Evolutionary conservation across 2,888 invertebrate genomes (phyloP).

Genomic region (Watsonalla binaria): DNA sequence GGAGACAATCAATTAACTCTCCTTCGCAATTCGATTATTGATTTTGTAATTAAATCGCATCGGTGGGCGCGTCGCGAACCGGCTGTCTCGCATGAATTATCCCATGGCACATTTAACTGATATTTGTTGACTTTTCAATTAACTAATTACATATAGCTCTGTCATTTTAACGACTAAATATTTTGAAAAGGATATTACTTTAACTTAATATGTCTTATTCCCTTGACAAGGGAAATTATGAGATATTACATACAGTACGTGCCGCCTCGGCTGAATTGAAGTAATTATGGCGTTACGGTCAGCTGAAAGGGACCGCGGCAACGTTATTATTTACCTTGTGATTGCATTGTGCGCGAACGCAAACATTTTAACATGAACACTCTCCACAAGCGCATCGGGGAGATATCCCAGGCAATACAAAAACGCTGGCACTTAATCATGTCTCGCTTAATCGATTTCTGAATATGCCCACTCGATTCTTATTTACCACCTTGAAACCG

Average conservation of each 20-base stretch:
- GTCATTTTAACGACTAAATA: neutral
- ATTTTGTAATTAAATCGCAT: constrained; percentile 73
- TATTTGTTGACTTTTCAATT: constrained; percentile 52
- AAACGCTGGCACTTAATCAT: constrained; percentile 61
- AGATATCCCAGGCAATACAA: constrained; percentile 32
- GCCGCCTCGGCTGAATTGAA: constrained; percentile 42
- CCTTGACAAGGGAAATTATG: constrained; percentile 29
- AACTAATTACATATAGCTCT: constrained; percentile 28
- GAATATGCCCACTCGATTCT: constrained; percentile 49
- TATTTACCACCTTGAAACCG: constrained; percentile 56
- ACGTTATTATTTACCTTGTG: constrained; percentile 63
- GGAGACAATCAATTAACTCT: constrained; percentile 63
- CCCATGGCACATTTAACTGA: constrained; percentile 39
- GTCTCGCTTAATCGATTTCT: constrained; percentile 71
- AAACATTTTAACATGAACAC: constrained; percentile 59
- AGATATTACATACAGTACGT: constrained; percentile 32
- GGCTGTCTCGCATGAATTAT: constrained; percentile 37
- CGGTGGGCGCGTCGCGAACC: constrained; percentile 50
- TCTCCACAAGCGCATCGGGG: constrained; percentile 32
- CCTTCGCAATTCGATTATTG: constrained; percentile 69
- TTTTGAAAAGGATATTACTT: constrained; percentile 13
- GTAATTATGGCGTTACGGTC: constrained; percentile 50
- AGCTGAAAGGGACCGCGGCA: constrained; percentile 52
- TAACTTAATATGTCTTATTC: constrained; percentile 10
- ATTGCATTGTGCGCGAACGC: constrained; percentile 63